Conservation (phyloP, 2,888 invertebrate genomes). For the Rhagonycha lutea region DNA sequence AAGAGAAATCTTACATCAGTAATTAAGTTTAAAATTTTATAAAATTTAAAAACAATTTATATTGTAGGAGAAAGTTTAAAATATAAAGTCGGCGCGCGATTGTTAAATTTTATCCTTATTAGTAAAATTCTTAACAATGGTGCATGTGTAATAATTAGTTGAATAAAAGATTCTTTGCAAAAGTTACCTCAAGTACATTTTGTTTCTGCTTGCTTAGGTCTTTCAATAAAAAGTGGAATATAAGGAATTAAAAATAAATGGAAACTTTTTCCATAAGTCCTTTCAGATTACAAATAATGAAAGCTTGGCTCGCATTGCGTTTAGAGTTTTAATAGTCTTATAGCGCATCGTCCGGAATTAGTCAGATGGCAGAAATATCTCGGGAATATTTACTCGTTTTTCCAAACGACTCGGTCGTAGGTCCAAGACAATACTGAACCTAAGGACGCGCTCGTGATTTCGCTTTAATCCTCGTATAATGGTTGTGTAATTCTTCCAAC, state of each 20-base stretch:
- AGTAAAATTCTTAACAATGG: not conserved
- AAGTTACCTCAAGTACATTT: constrained; percentile 28
- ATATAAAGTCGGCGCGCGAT: not conserved
- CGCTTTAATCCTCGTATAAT: constrained; percentile 59
- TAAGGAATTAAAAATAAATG: constrained; percentile 58
- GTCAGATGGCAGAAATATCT: constrained; percentile 49
- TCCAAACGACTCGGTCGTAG: constrained; percentile 57
- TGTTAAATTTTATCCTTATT: not conserved
- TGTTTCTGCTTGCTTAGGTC: constrained; percentile 35
- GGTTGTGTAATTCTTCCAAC: constrained; percentile 57
- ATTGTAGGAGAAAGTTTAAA: not conserved
- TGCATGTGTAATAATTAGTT: not conserved
- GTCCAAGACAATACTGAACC: constrained; percentile 54
- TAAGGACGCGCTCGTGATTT: constrained; percentile 54
- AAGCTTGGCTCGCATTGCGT: constrained; percentile 55
- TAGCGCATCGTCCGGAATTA: constrained; percentile 55
- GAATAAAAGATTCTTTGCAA: constrained; percentile 13
- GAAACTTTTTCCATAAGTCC: constrained; percentile 58
- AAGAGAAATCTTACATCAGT: not conserved
- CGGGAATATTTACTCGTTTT: constrained; percentile 57
- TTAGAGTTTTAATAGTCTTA: constrained; percentile 58
- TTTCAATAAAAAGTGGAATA: constrained; percentile 57
- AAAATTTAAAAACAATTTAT: not conserved
- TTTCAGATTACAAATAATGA: constrained; percentile 57
- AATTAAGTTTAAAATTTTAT: constrained; percentile 6